Percentiles rank a stretch among this genome's conserved stretches.
Evolutionary conservation across 1,140 invertebrate species (phyloP).

Genomic region (Lasioglossum albipes): DNA sequence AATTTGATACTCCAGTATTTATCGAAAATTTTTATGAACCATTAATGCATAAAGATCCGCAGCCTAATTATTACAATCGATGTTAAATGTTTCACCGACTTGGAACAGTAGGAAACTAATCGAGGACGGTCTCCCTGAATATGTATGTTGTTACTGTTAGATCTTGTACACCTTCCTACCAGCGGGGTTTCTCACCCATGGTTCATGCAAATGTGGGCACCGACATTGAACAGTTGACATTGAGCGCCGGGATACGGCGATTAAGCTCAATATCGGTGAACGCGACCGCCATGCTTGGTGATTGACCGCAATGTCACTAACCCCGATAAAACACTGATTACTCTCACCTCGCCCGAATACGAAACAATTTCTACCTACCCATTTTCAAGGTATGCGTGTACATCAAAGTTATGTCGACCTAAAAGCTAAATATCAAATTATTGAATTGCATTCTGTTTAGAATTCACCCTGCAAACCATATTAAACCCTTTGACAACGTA

Average conservation of each 20-base stretch:
- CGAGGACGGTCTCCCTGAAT: background rate
- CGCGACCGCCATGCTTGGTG: constrained; percentile 2
- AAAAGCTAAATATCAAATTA: no score
- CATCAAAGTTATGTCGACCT: background rate
- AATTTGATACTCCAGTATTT: no score
- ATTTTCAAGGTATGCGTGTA: background rate
- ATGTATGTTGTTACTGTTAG: background rate
- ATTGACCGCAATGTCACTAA: constrained; percentile 45
- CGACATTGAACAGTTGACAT: constrained; percentile 58
- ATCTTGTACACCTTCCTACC: background rate
- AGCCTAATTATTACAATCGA: no score
- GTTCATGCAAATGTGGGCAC: constrained; percentile 28
- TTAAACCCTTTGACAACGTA: no score
- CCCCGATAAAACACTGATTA: constrained; percentile 36
- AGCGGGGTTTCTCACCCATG: constrained; percentile 30
- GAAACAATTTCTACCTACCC: background rate
- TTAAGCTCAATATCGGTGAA: constrained; percentile 48
- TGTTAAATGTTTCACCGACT: background rate
- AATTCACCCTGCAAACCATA: no score
- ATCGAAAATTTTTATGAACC: no score
- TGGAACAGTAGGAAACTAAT: background rate
- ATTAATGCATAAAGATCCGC: no score
- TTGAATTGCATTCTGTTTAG: no score
- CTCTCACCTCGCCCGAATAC: constrained; percentile 21
- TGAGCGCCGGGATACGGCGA: constrained; percentile 52